phyloP scores from a whole-genome alignment of 2,888 invertebrate species.

The Conchocele bisecta region DNA sequence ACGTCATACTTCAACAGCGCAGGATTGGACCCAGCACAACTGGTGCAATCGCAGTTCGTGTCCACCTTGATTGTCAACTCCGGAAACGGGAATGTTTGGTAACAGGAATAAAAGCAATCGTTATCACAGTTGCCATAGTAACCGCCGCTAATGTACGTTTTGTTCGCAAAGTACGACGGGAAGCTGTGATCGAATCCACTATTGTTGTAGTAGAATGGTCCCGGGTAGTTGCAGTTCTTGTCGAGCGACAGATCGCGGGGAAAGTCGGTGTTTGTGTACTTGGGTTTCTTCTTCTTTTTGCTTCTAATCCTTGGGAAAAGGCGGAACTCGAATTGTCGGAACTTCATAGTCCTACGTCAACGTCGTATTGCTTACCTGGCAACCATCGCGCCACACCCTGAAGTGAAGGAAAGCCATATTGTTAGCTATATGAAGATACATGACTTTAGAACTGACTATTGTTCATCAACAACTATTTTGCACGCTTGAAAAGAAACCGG shows the following conservation, averaged over 20 bases:
- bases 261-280: constrained; percentile 36
- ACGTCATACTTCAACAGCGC: not conserved
- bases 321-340: constrained; percentile 72
- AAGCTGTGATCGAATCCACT: constrained; percentile 19
- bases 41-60: constrained; percentile 26
- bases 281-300: constrained; percentile 69
- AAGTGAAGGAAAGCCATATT: too few relatives aligned
- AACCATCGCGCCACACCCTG: too few relatives aligned
- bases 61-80: constrained; percentile 45
- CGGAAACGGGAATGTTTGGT: constrained; percentile 38
- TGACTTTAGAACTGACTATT: too few relatives aligned
- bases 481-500: too few relatives aligned
- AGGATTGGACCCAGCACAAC: constrained; percentile 19
- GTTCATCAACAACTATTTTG: too few relatives aligned
- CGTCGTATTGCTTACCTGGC: too few relatives aligned
- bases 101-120: not conserved
- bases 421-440: too few relatives aligned
- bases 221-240: constrained; percentile 49
- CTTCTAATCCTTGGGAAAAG: constrained; percentile 70
- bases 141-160: constrained; percentile 4
- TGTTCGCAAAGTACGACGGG: constrained; percentile 25
- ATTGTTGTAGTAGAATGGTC: constrained; percentile 50
- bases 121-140: constrained; percentile 1
- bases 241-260: constrained; percentile 47
- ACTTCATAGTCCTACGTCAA: constrained; percentile 68